Percentiles rank a stretch among this genome's conserved stretches.
phyloP scores from a whole-genome alignment of 2,888 invertebrate genomes.

The Drosophila phalerata region DNA sequence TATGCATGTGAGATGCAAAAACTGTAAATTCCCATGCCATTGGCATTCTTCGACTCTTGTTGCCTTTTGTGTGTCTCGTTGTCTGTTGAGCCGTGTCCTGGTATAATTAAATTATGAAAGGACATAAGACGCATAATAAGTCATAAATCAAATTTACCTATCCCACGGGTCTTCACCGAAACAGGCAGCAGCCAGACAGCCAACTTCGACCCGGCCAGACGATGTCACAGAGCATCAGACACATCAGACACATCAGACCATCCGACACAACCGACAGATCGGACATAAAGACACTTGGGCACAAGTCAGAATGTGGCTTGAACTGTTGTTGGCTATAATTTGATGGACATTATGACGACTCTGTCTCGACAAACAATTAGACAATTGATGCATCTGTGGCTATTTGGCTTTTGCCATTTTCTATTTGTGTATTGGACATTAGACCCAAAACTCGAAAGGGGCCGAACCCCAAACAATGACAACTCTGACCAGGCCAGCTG shows the following conservation, averaged over 20 bases:
- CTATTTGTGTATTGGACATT: conserved; percentile 62
- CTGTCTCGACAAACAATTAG: conserved; percentile 80
- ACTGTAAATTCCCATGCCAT: conserved; percentile 30
- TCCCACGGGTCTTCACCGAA: conserved; percentile 61
- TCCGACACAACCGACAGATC: background rate
- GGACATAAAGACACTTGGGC: conserved; percentile 17
- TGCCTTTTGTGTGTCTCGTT: conserved; percentile 29
- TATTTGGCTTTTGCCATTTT: conserved; percentile 45
- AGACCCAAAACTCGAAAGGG: conserved; percentile 62
- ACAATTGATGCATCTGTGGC: conserved; percentile 76
- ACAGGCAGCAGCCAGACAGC: conserved; percentile 43
- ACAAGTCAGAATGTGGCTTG: conserved; percentile 21
- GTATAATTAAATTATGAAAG: conserved; percentile 84
- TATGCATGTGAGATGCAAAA: conserved; percentile 43
- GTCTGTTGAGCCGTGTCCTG: conserved; percentile 61
- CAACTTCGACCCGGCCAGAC: conserved; percentile 29
- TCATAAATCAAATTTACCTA: conserved; percentile 84
- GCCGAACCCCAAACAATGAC: conserved; percentile 45
- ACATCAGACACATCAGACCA: background rate
- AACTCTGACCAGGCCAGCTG: conserved; percentile 27
- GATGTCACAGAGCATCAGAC: conserved; percentile 34
- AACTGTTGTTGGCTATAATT: conserved; percentile 37
- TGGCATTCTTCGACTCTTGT: conserved; percentile 48
- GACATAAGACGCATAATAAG: conserved; percentile 84
- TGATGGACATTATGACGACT: conserved; percentile 79